Evolutionary conservation across 2,888 invertebrate species (phyloP), one percentile per base, ranked within the genome.

Genomic region (Smittia sp.): DNA sequence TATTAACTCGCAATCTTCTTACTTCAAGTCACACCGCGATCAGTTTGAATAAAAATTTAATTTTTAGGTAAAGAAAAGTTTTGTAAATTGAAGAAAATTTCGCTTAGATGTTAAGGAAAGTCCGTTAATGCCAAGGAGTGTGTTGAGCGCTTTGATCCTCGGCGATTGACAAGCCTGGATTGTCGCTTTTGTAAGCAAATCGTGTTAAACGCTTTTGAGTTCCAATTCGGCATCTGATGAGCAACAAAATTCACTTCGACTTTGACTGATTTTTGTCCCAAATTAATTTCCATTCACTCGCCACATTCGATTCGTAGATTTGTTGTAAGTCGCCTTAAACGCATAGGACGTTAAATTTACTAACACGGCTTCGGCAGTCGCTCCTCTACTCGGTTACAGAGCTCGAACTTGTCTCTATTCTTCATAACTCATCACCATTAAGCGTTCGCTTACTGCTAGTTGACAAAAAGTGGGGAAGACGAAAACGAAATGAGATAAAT

Each of bases 371-470:
- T 58, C 18, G n/a, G 11, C 38, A 46, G 46, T 46, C 15, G n/a
- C 46, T 11, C 46, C 46, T 11, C 46, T 13, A 46, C 32, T 9
- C n/a, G 13, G 15, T 46, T 15, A 3, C 6, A 11, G 11, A 46
- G n/a, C 13, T n/a, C 46, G 46, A 46, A n/a, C 46, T 13, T 39
- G 7, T 39, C 39, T 39, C 39, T 39, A 39, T 13, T 39, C 7
- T 39, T 39, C 39, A 7, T n/a, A n/a, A n/a, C n/a, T n/a, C n/a
- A n/a, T n/a, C n/a, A n/a, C n/a, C n/a, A n/a, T n/a, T n/a, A n/a
- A n/a, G n/a, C n/a, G n/a, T 58, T 58, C 11, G 58, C 58, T 58
- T 58, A 58, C 4, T 58, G 58, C 58, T 20, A 58, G 22, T 58
- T 58, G 22, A 46, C 3, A 9, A n/a, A 46, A 46, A 15, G 6